A percentile compares a stretch with the other conserved stretches of the same genome.
Conservation (phyloP, 2,113 vertebrate genomes). For the mouse (Mus musculus) region GRCm39 chr9:104566501-104567000, state of each 20-base stretch:
- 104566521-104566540: background rate
- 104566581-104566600: background rate
- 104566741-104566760: background rate
- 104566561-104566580: background rate
- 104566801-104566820: background rate
- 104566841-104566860: background rate
- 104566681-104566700: background rate
- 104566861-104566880: background rate
- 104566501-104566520: background rate
- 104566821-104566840: background rate
- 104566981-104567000: too few species aligned
- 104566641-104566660: background rate
- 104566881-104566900: background rate
- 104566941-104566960: too few species aligned
- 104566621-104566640: background rate
- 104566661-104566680: background rate
- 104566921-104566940: too few species aligned
- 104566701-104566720: background rate
- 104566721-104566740: background rate
- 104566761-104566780: background rate
- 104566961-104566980: too few species aligned
- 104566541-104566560: background rate
- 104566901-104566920: too few species aligned
- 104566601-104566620: background rate
- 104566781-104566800: background rate